Evolutionary conservation across 2,113 vertebrate genomes (phyloP).

Genomic region (Anhinga rufa): DNA sequence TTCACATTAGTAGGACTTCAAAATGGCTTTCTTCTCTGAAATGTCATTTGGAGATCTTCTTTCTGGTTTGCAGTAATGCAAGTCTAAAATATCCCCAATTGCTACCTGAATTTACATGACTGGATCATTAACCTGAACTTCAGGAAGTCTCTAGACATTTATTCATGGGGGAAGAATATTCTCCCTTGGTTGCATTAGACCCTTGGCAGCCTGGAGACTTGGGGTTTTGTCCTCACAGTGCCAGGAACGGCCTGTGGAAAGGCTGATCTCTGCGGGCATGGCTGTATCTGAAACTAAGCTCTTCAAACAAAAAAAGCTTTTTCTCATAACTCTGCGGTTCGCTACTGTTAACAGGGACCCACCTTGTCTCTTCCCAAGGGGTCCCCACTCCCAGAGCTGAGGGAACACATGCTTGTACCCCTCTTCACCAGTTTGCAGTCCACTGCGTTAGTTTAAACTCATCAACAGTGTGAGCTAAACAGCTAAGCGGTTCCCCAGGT

Average conservation of each 20-base stretch:
- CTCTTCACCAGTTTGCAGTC: background rate
- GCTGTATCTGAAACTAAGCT: background rate
- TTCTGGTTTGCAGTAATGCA: background rate
- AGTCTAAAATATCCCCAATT: background rate
- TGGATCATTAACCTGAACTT: background rate
- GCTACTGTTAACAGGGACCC: background rate
- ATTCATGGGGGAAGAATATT: background rate
- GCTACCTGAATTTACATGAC: background rate
- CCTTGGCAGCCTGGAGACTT: background rate
- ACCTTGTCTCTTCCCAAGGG: background rate
- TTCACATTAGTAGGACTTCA: background rate
- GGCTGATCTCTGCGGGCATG: background rate
- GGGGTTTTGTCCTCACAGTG: background rate
- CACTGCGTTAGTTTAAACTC: fast-evolving
- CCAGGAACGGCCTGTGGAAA: background rate
- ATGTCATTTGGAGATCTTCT: background rate
- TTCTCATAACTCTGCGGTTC: background rate
- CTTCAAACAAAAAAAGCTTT: background rate
- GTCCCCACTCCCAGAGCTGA: background rate
- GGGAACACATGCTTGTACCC: background rate
- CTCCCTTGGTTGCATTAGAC: background rate
- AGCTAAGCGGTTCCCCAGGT: background rate
- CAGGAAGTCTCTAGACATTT: background rate
- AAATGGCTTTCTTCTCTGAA: background rate
- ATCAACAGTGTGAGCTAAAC: fast-evolving